Evolutionary conservation across 2,113 vertebrate genomes (phyloP), one percentile per base, ranked within the genome.

Genomic region (Ctenomys sociabilis): DNA sequence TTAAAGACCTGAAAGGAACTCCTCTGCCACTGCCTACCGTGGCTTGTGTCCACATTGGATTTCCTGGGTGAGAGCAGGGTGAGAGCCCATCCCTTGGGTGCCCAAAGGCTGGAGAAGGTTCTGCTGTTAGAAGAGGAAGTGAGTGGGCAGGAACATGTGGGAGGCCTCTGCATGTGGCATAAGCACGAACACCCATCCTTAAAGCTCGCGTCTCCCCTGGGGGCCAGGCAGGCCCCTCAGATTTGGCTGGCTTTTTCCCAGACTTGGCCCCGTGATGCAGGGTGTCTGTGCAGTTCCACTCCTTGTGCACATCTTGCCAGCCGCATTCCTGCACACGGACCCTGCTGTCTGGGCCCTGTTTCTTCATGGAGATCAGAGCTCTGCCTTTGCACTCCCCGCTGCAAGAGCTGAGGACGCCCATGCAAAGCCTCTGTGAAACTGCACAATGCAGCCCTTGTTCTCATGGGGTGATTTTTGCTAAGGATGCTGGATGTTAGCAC

Each of bases 251-350:
- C 57, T n/a, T 49, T 37, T 45, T 10, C 80, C 85, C 5, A 75
- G 12, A 40, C 17, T 43, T 52, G 26, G 37, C 35, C 35, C 7
- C 1, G 4, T 0, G 21, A 61, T 1, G 59, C 16, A 0, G 35
- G 26, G 45, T 0, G 4, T 66, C 88, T 2, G 8, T 40, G 59
- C 5, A 75, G 87, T 12, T 1, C 5, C 85, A 22, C 22, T 30
- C 26, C 40, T 66, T 17, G 4, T 1, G 28, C 1, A 3, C 2
- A 10, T 49, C 35, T 30, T 30, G 84, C 85, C 40, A 4, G 17
- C 4, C 13, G 35, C 73, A 49, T 72, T 64, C 92, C 95, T 94
- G 61, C 70, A 40, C 43, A 21, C 3, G 64, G 81, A 64, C 59
- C 0, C 64, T 14, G 72, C 88, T 35, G 81, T 63, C 95, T 63